Evolutionary conservation across 1,140 invertebrate genomes (phyloP).

Genomic region (Mya arenaria): DNA sequence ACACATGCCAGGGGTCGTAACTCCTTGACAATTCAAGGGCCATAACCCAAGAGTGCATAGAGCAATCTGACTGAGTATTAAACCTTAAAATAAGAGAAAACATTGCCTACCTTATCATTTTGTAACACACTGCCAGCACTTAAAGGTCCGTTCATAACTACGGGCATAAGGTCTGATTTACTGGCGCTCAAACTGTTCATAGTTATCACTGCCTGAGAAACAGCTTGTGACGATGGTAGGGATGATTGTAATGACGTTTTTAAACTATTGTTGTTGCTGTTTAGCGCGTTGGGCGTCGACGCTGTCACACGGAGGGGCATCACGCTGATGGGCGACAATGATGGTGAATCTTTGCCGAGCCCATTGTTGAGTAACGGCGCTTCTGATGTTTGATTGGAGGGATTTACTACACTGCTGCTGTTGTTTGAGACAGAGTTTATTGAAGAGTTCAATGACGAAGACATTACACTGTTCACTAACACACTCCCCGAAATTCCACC

Average conservation of each 20-base stretch:
- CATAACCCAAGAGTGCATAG: too few relatives aligned
- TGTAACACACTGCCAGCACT: slow-evolving; percentile 73
- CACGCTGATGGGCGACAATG: too few relatives aligned
- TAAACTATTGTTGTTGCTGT: slow-evolving; percentile 63
- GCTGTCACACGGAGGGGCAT: background rate
- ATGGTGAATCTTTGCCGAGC: slow-evolving; percentile 60
- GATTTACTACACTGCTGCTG: slow-evolving; percentile 76
- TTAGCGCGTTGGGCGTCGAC: background rate
- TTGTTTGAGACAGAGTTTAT: slow-evolving; percentile 75
- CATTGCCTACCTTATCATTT: slow-evolving; percentile 53
- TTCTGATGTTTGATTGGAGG: slow-evolving; percentile 63
- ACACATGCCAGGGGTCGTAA: too few relatives aligned
- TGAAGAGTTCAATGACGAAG: slow-evolving; percentile 54
- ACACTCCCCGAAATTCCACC: slow-evolving; percentile 58
- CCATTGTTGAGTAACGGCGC: slow-evolving; percentile 39
- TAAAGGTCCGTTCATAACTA: slow-evolving; percentile 77
- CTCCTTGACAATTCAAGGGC: too few relatives aligned
- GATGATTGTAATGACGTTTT: slow-evolving; percentile 64
- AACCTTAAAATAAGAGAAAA: too few relatives aligned
- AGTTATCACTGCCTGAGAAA: slow-evolving; percentile 67
- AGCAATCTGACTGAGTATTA: too few relatives aligned
- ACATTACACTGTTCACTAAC: slow-evolving; percentile 64
- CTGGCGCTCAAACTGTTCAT: slow-evolving; percentile 64
- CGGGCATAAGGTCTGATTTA: slow-evolving; percentile 65
- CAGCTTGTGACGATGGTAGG: slow-evolving; percentile 43